Evolutionary conservation across 2,888 invertebrate species (phyloP).

Genomic region (Caenorhabditis becei): DNA sequence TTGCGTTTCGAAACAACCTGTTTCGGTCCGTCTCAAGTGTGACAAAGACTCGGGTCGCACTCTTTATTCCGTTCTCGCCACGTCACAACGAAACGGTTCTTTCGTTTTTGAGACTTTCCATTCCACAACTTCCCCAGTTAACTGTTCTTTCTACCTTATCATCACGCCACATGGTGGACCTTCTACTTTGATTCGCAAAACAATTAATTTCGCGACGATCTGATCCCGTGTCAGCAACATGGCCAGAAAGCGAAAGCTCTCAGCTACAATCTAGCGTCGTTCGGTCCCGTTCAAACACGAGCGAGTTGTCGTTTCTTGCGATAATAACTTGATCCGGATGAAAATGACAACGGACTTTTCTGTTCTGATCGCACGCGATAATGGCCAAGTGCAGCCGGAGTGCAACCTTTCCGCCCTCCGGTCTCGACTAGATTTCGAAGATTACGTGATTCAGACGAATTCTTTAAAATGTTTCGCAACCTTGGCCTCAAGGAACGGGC

Average conservation of each 20-base stretch:
- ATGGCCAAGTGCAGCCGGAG: conserved; percentile 16
- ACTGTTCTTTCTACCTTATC: conserved; percentile 5
- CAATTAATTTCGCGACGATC: background rate
- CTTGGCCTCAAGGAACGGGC: background rate
- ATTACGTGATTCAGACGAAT: conserved; percentile 35
- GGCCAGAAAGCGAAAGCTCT: conserved; percentile 29
- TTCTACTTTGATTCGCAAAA: conserved; percentile 49
- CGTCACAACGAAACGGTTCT: conserved; percentile 7
- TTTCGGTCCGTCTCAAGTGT: conserved; percentile 33
- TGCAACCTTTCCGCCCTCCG: conserved; percentile 8
- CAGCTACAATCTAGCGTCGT: conserved; percentile 48
- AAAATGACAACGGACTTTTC: background rate
- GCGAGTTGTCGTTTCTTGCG: background rate
- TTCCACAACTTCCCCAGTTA: conserved; percentile 4
- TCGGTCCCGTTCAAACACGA: conserved; percentile 22
- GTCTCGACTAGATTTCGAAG: conserved; percentile 10
- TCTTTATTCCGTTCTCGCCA: conserved; percentile 11
- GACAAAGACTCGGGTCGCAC: conserved; percentile 32
- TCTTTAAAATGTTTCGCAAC: conserved; percentile 2
- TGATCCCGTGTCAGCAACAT: conserved; percentile 23
- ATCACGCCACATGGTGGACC: conserved; percentile 44
- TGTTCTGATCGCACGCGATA: conserved; percentile 9
- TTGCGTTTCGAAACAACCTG: conserved; percentile 48
- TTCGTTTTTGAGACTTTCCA: background rate
- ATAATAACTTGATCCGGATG: conserved; percentile 12